Percentiles rank a stretch among this genome's conserved stretches.
Evolutionary conservation across 2,113 vertebrate genomes (phyloP).

Genomic region (Alexandromys fortis): DNA sequence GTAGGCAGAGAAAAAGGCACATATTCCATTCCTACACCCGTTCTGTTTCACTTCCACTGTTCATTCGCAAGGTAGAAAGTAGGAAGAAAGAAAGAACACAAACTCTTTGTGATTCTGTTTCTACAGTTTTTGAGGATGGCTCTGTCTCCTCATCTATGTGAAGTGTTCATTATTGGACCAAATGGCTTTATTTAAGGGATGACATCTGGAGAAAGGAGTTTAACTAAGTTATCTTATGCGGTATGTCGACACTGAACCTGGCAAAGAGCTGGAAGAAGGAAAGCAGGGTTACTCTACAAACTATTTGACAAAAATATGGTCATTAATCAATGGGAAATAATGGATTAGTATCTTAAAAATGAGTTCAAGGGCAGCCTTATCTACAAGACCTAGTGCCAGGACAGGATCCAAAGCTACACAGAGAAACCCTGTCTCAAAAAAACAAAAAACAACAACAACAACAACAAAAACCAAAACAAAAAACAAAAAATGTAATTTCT

Average conservation of each 20-base stretch:
- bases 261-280: neutral
- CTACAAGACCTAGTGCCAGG: no score
- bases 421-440: no score
- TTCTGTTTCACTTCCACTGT: neutral
- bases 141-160: neutral
- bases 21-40: fast-evolving
- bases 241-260: neutral
- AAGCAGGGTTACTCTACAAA: neutral
- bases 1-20: neutral
- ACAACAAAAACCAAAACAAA: no score
- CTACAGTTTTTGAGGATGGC: neutral
- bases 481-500: neutral
- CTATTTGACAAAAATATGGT: neutral
- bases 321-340: neutral
- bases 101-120: neutral
- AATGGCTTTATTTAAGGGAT: neutral
- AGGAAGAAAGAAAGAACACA: neutral
- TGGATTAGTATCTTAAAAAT: neutral
- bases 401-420: no score
- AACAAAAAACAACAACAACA: no score
- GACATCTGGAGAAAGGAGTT: neutral
- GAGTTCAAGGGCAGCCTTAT: no score
- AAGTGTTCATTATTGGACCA: neutral
- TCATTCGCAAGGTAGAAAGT: neutral
- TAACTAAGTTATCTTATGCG: neutral